Conservation (phyloP, 2,113 vertebrate species). For the Pelodiscus sinensis region DNA sequence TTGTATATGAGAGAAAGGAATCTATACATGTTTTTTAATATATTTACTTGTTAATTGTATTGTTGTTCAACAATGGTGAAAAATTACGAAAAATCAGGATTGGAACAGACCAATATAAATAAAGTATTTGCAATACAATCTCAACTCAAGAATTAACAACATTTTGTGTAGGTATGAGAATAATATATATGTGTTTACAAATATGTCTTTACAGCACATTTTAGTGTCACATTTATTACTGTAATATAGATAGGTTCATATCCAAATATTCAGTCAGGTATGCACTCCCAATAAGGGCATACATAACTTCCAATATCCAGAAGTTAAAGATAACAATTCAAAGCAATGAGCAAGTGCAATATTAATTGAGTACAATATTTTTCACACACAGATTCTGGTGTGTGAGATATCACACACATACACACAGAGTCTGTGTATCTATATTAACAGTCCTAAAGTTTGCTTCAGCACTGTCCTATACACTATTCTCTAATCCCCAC, state of each 20-base stretch:
- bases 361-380: background rate
- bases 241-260: background rate
- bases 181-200: background rate
- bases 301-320: rapidly evolving
- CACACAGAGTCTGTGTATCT: rapidly evolving
- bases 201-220: background rate
- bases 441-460: rapidly evolving
- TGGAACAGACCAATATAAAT: background rate
- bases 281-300: too few species aligned
- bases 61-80: background rate
- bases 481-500: background rate
- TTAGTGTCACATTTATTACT: background rate
- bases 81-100: background rate
- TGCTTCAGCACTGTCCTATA: rapidly evolving
- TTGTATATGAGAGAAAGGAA: background rate
- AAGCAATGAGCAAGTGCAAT: background rate
- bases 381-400: background rate
- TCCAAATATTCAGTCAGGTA: background rate
- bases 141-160: background rate
- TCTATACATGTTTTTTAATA: background rate
- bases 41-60: background rate
- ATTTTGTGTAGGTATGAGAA: rapidly evolving
- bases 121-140: background rate
- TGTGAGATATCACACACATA: background rate
- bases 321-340: background rate